Evolutionary conservation across 2,797 vertebrate species (phyloP).

Genomic region (Huso huso): DNA sequence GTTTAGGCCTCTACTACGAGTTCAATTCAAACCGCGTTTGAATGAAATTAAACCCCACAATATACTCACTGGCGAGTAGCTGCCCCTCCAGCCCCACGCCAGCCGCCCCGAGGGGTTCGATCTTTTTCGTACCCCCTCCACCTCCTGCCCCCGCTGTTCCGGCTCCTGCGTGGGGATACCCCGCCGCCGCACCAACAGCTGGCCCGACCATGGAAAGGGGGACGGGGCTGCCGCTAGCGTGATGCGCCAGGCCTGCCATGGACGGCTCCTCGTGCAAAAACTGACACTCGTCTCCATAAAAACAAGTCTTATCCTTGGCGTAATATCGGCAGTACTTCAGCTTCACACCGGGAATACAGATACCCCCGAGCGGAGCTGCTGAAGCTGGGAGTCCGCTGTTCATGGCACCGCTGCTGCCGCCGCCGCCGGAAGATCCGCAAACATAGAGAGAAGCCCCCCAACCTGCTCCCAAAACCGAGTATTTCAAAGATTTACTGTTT

Average conservation of each 20-base stretch:
- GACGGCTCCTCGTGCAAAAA: slow-evolving; percentile 90
- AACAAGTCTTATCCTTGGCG: slow-evolving; percentile 95
- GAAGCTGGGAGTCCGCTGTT: slow-evolving; percentile 76
- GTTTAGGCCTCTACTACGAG: slow-evolving; percentile 19
- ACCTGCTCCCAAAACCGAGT: slow-evolving; percentile 14
- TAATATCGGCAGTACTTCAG: slow-evolving; percentile 96
- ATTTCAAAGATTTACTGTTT: not conserved
- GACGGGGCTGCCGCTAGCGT: slow-evolving; percentile 63
- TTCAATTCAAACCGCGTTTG: not conserved
- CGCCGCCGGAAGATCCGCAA: slow-evolving; percentile 65
- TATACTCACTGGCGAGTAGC: slow-evolving; percentile 81
- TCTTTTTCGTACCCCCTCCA: slow-evolving; percentile 71
- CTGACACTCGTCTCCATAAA: slow-evolving; percentile 97
- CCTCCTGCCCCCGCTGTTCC: slow-evolving; percentile 45
- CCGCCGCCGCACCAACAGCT: slow-evolving; percentile 50
- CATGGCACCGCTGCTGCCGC: slow-evolving; percentile 68
- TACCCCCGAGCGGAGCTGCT: slow-evolving; percentile 68
- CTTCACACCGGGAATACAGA: slow-evolving; percentile 71
- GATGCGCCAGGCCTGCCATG: slow-evolving; percentile 54
- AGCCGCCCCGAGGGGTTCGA: slow-evolving; percentile 63
- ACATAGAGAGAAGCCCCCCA: slow-evolving; percentile 52
- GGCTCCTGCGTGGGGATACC: slow-evolving; percentile 52
- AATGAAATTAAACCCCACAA: not conserved
- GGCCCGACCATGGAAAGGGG: slow-evolving; percentile 63
- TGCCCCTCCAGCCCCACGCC: slow-evolving; percentile 73